Evolutionary conservation across 2,888 invertebrate species (phyloP).

Genomic region (Achlya flavicornis): DNA sequence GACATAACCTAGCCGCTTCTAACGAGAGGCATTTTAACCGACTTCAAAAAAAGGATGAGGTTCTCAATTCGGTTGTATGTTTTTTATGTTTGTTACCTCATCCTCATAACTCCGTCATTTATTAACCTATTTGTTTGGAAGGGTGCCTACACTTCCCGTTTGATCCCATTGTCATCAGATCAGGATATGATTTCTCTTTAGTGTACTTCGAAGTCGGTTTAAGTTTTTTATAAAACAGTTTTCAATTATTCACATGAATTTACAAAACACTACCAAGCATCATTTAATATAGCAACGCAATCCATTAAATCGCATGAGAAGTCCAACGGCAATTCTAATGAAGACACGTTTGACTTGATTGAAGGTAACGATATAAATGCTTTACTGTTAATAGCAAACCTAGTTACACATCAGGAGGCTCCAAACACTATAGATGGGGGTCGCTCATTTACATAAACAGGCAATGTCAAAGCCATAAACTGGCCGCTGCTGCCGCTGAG

Average conservation of each 20-base stretch:
- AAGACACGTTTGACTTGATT: conserved; percentile 13
- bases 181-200: too few relatives aligned
- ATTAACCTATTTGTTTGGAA: too few relatives aligned
- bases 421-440: conserved; percentile 35
- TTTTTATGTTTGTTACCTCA: too few relatives aligned
- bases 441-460: conserved; percentile 45
- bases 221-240: too few relatives aligned
- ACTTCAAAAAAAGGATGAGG: too few relatives aligned
- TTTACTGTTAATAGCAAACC: conserved; percentile 33
- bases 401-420: conserved; percentile 30
- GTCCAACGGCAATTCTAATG: not conserved
- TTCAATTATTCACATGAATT: not conserved
- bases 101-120: too few relatives aligned
- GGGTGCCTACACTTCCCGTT: too few relatives aligned
- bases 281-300: not conserved
- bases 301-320: conserved; percentile 5
- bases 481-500: conserved; percentile 29
- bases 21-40: too few relatives aligned
- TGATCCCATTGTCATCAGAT: too few relatives aligned
- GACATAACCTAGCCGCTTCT: too few relatives aligned
- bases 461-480: conserved; percentile 43
- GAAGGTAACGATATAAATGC: conserved; percentile 15
- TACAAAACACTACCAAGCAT: not conserved
- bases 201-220: too few relatives aligned
- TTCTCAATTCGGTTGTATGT: too few relatives aligned